Conservation (phyloP, 2,113 vertebrate species). For the Crypturellus undulatus region DNA sequence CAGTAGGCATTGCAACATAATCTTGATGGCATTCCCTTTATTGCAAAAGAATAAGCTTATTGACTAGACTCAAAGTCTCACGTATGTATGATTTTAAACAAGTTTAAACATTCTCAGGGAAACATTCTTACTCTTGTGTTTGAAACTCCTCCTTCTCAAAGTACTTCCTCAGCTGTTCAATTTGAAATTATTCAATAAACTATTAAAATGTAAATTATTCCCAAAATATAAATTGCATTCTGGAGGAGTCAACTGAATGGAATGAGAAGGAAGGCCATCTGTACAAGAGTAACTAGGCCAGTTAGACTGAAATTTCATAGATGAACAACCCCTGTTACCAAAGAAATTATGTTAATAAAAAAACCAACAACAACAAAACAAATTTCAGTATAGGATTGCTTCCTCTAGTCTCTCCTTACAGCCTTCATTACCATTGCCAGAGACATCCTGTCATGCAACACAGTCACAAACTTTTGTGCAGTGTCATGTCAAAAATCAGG, state of each 20-base stretch:
- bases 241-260: background rate
- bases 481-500: background rate
- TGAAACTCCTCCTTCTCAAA: background rate
- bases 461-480: accelerated
- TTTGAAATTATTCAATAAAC: background rate
- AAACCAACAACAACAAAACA: too few relatives aligned
- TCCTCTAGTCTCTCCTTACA: background rate
- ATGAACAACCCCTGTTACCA: background rate
- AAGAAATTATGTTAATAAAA: background rate
- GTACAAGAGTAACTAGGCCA: background rate
- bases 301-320: background rate
- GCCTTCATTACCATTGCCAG: background rate
- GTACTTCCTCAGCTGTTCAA: background rate
- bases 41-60: background rate
- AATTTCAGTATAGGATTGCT: background rate
- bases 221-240: background rate
- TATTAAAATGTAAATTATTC: background rate
- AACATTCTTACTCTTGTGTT: background rate
- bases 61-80: background rate
- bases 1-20: background rate
- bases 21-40: background rate
- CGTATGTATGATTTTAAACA: background rate
- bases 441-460: background rate
- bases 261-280: background rate
- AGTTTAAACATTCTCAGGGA: background rate